Evolutionary conservation across 2,797 vertebrate species (phyloP).

Genomic region (Mastacembelus armatus): DNA sequence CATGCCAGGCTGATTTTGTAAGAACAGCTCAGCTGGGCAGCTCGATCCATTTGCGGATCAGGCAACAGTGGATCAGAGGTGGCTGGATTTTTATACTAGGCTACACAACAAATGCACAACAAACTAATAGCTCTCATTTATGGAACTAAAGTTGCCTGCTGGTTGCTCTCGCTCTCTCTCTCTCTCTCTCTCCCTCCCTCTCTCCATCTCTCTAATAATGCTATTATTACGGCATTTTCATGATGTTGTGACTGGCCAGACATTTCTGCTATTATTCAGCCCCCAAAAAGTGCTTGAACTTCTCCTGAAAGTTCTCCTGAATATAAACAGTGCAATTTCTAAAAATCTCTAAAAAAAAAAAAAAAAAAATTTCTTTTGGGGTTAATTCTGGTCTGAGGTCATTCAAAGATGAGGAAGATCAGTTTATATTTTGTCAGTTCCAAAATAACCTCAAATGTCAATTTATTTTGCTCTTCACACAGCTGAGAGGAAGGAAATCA

Average conservation of each 20-base stretch:
- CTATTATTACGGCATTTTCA: slow-evolving; percentile 31
- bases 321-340: slow-evolving; percentile 10
- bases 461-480: slow-evolving; percentile 28
- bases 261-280: slow-evolving; percentile 37
- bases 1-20: slow-evolving; percentile 67
- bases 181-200: slow-evolving; percentile 1
- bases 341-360: slow-evolving; percentile 9
- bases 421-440: slow-evolving; percentile 16
- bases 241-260: slow-evolving; percentile 23
- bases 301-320: slow-evolving; percentile 7
- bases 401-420: slow-evolving; percentile 39
- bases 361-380: slow-evolving; percentile 31
- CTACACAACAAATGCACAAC: slow-evolving; percentile 49
- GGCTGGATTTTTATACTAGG: slow-evolving; percentile 51
- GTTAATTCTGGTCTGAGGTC: slow-evolving; percentile 32
- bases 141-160: slow-evolving; percentile 30
- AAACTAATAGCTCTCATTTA: slow-evolving; percentile 51
- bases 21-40: slow-evolving; percentile 63
- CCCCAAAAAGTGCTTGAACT: slow-evolving; percentile 15
- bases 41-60: slow-evolving; percentile 76
- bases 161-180: slow-evolving; percentile 26
- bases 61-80: slow-evolving; percentile 55
- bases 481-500: slow-evolving; percentile 36
- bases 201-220: slow-evolving; percentile 17
- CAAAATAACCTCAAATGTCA: slow-evolving; percentile 46